Evolutionary conservation across 2,797 vertebrate species (phyloP).

Genomic region (Aphelocoma californica): DNA sequence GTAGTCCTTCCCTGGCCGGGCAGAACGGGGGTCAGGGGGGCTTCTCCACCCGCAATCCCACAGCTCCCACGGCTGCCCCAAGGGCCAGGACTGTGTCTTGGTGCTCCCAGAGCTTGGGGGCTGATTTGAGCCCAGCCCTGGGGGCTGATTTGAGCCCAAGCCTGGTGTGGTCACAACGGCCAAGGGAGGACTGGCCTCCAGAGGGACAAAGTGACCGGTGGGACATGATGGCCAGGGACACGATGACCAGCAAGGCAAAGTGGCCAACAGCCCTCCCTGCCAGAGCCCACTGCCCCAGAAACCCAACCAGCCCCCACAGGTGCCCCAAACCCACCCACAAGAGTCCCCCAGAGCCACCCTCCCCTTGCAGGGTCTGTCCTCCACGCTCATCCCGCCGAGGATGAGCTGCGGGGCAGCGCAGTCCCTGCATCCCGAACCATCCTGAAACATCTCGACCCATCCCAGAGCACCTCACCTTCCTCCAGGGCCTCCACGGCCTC

Average conservation of each 20-base stretch:
- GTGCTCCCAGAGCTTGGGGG: background rate
- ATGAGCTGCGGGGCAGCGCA: no score
- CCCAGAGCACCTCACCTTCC: slow-evolving; percentile 59
- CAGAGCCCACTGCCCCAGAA: background rate
- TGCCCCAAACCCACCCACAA: background rate
- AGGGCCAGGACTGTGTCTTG: accelerated
- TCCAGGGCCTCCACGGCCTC: slow-evolving; percentile 63
- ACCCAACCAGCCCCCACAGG: accelerated
- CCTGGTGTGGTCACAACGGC: accelerated
- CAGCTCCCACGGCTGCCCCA: background rate
- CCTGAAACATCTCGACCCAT: accelerated
- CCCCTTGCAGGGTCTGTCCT: background rate
- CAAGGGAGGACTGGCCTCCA: background rate
- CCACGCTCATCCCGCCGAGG: accelerated
- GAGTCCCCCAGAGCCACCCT: background rate
- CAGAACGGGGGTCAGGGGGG: background rate
- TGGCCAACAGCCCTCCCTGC: background rate
- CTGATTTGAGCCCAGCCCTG: no score
- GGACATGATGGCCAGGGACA: background rate
- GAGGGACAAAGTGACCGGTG: accelerated
- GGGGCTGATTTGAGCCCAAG: background rate
- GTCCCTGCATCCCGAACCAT: background rate
- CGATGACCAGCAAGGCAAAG: background rate
- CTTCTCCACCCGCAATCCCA: background rate
- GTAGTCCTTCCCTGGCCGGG: slow-evolving; percentile 83